A percentile compares a stretch with the other conserved stretches of the same genome.
These are phyloP conservation scores for Chlorops oryzae DNA, from an alignment of 1,140 invertebrate species.

Conservation along the genomic window DNA sequence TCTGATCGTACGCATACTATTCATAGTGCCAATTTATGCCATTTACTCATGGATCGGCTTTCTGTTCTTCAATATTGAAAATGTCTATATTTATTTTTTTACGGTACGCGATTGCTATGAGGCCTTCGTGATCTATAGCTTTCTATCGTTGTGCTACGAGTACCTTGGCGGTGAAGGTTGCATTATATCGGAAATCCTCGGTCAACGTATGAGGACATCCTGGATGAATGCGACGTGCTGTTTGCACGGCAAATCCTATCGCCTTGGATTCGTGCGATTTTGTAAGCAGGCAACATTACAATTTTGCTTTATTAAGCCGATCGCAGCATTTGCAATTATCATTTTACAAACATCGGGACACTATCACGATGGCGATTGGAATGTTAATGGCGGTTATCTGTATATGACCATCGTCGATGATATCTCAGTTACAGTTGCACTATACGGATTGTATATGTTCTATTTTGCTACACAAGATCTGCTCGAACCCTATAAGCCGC, in stretches of 20 bases:
- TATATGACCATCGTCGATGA: constrained; percentile 99
- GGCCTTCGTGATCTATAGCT: constrained; percentile 99
- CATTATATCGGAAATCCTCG: constrained; percentile 98
- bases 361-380: constrained; percentile 85
- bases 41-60: constrained; percentile 98
- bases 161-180: constrained; percentile 97
- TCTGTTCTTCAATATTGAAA: constrained; percentile 95
- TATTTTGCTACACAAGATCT: constrained; percentile 96
- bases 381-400: constrained; percentile 88
- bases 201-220: constrained; percentile 94
- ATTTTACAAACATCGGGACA: constrained; percentile 87
- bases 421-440: constrained; percentile 90
- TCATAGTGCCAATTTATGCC: constrained; percentile 98
- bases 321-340: constrained; percentile 97
- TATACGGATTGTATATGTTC: constrained; percentile 97
- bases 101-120: constrained; percentile 99
- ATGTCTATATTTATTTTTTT: constrained; percentile 98
- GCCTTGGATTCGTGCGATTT: constrained; percentile 97
- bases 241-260: constrained; percentile 89
- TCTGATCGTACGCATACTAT: constrained; percentile 98
- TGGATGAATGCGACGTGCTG: constrained; percentile 96
- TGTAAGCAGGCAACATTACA: constrained; percentile 99
- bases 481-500: constrained; percentile 92
- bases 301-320: constrained; percentile 96
- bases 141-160: constrained; percentile 97